These are phyloP conservation scores for Lepus timidus DNA, from an alignment of 2,113 vertebrate genomes.

Conservation along the genomic window DNA sequence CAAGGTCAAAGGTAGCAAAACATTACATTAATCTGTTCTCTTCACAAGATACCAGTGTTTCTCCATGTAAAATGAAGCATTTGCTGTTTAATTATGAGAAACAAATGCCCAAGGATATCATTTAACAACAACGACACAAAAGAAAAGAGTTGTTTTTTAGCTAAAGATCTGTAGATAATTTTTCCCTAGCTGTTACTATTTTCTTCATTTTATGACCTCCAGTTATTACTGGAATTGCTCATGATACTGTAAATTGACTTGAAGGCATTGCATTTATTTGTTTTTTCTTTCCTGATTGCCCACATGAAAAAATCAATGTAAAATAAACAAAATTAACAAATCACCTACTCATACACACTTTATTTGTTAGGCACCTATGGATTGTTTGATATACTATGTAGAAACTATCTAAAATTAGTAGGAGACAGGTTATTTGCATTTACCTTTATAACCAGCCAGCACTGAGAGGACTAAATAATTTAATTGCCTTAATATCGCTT, in stretches of 20 bases:
- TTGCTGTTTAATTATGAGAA: constrained; percentile 89
- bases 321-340: constrained; percentile 78
- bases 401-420: constrained; percentile 11
- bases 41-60: constrained; percentile 87
- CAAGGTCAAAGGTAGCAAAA: constrained; percentile 95
- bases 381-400: constrained; percentile 41
- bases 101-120: constrained; percentile 74
- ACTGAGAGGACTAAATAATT: constrained; percentile 34
- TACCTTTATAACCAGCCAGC: constrained; percentile 41
- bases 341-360: not conserved
- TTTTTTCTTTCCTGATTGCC: constrained; percentile 67
- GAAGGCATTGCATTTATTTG: constrained; percentile 58
- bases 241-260: constrained; percentile 72
- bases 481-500: constrained; percentile 42
- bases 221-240: constrained; percentile 72
- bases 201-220: constrained; percentile 76
- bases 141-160: constrained; percentile 64
- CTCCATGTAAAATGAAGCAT: constrained; percentile 86
- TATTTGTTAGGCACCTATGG: constrained; percentile 33
- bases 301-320: constrained; percentile 74
- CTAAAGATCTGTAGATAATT: constrained; percentile 56
- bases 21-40: constrained; percentile 94
- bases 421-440: constrained; percentile 45
- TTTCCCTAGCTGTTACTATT: constrained; percentile 58
- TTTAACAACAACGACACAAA: constrained; percentile 46